A percentile compares a stretch with the other conserved stretches of the same genome.
phyloP scores from a whole-genome alignment of 1,140 invertebrate species.

The Camponotus floridanus region DNA sequence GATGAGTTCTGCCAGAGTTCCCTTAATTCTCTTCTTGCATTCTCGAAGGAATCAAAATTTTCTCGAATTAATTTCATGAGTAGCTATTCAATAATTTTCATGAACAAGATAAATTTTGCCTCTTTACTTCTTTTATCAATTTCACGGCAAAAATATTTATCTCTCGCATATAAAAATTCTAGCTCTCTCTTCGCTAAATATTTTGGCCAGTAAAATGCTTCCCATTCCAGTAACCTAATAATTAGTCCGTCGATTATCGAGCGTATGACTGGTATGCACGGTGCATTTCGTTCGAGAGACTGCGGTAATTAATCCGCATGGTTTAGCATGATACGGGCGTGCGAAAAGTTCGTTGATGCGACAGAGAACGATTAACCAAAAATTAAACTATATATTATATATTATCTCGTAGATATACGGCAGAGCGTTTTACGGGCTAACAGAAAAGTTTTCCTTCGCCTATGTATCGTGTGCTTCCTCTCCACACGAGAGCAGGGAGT shows the following conservation, averaged over 20 bases:
- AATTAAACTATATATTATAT: constrained; percentile 41
- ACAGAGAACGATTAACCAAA: constrained; percentile 16
- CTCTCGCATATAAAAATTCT: not conserved
- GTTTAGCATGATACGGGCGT: not conserved
- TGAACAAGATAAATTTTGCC: not conserved
- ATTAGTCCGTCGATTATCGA: constrained; percentile 40
- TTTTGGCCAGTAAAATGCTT: not conserved
- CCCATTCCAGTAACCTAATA: not conserved
- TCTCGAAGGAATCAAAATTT: not conserved
- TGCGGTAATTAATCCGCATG: constrained; percentile 34
- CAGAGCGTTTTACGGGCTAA: not conserved
- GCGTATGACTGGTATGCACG: constrained; percentile 22
- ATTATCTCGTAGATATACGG: constrained; percentile 23
- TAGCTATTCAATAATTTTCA: not conserved
- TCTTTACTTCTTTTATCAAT: not conserved
- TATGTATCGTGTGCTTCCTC: not conserved
- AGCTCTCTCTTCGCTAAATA: not conserved
- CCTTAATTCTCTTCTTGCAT: not conserved
- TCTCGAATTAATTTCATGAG: not conserved
- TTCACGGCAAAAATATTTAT: not conserved
- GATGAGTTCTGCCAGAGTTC: constrained; percentile 12
- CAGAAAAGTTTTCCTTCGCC: constrained; percentile 20
- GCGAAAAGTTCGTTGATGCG: constrained; percentile 33
- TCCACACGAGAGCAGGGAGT: not conserved
- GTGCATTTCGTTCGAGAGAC: constrained; percentile 37